Conservation (phyloP, 2,113 vertebrate genomes). For the Cyprinodon variegatus region DNA sequence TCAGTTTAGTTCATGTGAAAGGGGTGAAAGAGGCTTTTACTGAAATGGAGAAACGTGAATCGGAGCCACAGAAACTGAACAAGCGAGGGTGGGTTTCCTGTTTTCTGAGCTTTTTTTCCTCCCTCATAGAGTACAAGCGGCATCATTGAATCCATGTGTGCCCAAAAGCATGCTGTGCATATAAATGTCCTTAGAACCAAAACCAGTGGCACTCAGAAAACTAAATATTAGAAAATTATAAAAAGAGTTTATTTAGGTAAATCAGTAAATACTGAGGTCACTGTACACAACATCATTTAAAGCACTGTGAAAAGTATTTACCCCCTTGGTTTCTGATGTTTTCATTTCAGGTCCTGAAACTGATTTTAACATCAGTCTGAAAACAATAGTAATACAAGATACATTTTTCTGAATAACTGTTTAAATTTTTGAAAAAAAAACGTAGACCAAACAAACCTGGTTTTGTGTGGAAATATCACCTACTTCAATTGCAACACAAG, state of each 20-base stretch:
- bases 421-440: neutral
- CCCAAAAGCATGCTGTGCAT: conserved; percentile 27
- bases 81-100: conserved; percentile 52
- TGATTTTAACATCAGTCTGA: neutral
- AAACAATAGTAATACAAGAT: no score
- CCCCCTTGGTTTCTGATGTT: neutral
- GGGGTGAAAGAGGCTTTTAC: neutral
- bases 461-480: neutral
- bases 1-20: neutral
- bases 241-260: neutral
- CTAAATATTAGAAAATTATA: neutral
- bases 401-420: neutral
- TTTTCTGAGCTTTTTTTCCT: conserved; percentile 35
- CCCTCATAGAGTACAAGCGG: conserved; percentile 38
- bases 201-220: neutral
- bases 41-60: conserved; percentile 29
- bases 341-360: neutral
- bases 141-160: conserved; percentile 42
- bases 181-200: conserved; percentile 10
- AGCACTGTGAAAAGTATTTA: neutral
- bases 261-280: conserved; percentile 1
- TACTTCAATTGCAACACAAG: neutral
- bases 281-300: neutral
- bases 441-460: neutral
- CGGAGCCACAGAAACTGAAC: conserved; percentile 29